A percentile compares a stretch with the other conserved stretches of the same genome.
Evolutionary conservation across 1,140 invertebrate genomes (phyloP).

Genomic region (Pinna nobilis): DNA sequence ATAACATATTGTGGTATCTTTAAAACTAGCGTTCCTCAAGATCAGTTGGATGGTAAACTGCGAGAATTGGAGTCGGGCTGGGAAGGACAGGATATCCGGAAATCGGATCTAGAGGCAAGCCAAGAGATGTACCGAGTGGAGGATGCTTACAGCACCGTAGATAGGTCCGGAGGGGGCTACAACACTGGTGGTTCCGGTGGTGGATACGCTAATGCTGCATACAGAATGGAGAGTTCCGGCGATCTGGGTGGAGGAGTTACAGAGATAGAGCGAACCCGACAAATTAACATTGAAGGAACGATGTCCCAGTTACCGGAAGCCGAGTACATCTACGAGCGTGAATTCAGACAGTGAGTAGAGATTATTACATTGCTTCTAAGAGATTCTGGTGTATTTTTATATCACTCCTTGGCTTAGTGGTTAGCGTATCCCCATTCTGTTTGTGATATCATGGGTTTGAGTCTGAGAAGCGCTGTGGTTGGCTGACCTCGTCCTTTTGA

Average conservation of each 20-base stretch:
- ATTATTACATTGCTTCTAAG: too few species aligned
- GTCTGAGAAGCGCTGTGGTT: too few species aligned
- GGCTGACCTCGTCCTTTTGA: too few species aligned
- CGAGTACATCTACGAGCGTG: conserved; percentile 40
- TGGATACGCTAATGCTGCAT: conserved; percentile 7
- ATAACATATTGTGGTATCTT: too few species aligned
- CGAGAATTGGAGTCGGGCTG: conserved; percentile 33
- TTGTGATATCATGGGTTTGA: too few species aligned
- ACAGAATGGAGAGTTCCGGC: conserved; percentile 6
- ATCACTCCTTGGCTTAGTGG: too few species aligned
- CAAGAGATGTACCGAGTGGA: conserved; percentile 2
- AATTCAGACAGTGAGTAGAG: conserved; percentile 35
- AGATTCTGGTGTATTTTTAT: too few species aligned
- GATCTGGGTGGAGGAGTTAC: conserved; percentile 15
- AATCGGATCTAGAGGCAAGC: conserved; percentile 9
- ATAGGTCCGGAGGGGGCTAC: neutral
- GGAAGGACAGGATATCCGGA: conserved; percentile 29
- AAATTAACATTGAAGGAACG: conserved; percentile 35
- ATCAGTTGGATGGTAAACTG: conserved; percentile 30
- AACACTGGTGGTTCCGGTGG: neutral
- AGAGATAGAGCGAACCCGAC: conserved; percentile 35
- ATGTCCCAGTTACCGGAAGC: conserved; percentile 33
- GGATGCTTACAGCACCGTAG: neutral
- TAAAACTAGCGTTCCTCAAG: conserved; percentile 29
- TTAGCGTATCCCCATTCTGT: too few species aligned